Conservation (phyloP, 2,888 invertebrate genomes). For the Cerastis rubricosa region DNA sequence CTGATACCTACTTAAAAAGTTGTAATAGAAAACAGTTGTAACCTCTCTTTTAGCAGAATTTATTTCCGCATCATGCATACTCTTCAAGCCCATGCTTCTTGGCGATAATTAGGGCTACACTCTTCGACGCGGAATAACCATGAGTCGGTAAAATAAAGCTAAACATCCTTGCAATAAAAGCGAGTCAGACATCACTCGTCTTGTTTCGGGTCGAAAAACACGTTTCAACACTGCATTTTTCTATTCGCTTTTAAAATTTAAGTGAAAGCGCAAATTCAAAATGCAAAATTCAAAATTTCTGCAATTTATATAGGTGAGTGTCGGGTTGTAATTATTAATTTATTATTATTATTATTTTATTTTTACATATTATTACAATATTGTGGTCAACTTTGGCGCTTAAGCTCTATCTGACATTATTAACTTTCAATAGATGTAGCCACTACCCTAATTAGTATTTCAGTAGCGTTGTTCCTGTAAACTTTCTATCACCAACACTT, state of each 20-base stretch:
- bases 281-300: too few species aligned
- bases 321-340: too few species aligned
- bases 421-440: neutral
- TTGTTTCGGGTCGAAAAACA: neutral
- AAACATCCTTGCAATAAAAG: neutral
- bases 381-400: too few species aligned
- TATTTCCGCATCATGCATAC: too few species aligned
- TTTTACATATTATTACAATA: too few species aligned
- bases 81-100: neutral
- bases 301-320: too few species aligned
- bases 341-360: too few species aligned
- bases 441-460: neutral
- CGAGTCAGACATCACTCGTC: neutral
- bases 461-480: neutral
- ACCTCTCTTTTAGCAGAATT: neutral
- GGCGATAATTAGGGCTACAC: neutral
- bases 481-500: neutral
- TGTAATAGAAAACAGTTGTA: neutral
- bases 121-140: neutral
- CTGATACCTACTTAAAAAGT: too few species aligned
- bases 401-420: too few species aligned
- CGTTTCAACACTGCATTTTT: neutral
- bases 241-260: neutral
- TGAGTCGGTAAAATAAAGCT: neutral
- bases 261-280: too few species aligned